phyloP scores from a whole-genome alignment of 2,888 invertebrate species.

The Drosophila limbata region DNA sequence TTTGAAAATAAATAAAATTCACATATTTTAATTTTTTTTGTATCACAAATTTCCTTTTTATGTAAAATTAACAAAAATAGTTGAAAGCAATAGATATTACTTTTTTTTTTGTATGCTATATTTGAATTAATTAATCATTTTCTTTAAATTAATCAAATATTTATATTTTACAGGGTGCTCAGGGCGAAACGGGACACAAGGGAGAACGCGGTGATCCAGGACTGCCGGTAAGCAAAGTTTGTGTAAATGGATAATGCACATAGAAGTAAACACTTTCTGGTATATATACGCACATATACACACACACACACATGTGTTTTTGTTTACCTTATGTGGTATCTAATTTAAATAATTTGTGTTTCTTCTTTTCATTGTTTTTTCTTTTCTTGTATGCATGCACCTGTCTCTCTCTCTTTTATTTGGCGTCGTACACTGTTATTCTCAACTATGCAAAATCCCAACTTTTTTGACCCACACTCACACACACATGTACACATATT shows the following conservation, averaged over 20 bases:
- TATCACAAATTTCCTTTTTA: background rate
- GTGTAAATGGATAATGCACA: slow-evolving; percentile 8
- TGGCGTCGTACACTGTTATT: slow-evolving; percentile 56
- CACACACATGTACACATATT: slow-evolving; percentile 13
- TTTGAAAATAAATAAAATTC: too few species aligned
- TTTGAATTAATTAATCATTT: slow-evolving; percentile 8
- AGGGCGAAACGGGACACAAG: slow-evolving; percentile 96
- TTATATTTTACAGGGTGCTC: slow-evolving; percentile 90
- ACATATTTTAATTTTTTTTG: background rate
- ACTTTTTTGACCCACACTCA: slow-evolving; percentile 38
- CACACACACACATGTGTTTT: slow-evolving; percentile 29
- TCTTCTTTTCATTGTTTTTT: slow-evolving; percentile 51
- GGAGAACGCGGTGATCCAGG: slow-evolving; percentile 97
- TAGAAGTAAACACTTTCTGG: slow-evolving; percentile 15
- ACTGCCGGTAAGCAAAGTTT: slow-evolving; percentile 91
- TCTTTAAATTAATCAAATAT: slow-evolving; percentile 2
- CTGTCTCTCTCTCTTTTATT: slow-evolving; percentile 35
- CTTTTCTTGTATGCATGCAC: slow-evolving; percentile 64
- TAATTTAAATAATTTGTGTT: slow-evolving; percentile 75
- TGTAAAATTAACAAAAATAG: background rate
- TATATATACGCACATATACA: slow-evolving; percentile 15
- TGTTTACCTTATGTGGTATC: slow-evolving; percentile 63
- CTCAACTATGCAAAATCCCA: slow-evolving; percentile 40
- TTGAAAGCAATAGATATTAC: background rate
- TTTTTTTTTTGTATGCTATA: background rate